phyloP scores from a whole-genome alignment of 1,140 invertebrate genomes.

The Solenopsis fugax region DNA sequence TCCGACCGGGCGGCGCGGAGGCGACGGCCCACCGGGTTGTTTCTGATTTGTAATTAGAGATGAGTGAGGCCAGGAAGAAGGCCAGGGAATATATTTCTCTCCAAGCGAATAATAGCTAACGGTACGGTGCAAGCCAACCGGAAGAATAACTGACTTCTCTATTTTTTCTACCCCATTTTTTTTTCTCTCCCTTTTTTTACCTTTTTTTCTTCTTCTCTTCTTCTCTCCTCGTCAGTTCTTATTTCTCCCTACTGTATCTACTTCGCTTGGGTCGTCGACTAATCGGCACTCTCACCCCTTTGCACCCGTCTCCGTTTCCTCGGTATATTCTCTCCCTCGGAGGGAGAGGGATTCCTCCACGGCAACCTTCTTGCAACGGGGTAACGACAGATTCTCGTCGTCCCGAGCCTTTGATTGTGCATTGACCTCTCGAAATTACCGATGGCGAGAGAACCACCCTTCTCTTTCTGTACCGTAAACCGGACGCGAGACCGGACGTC shows the following conservation, averaged over 20 bases:
- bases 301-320: slow-evolving; percentile 33
- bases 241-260: slow-evolving; percentile 8
- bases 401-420: slow-evolving; percentile 63
- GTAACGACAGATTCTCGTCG: slow-evolving; percentile 66
- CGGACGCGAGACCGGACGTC: neutral
- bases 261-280: slow-evolving; percentile 32
- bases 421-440: slow-evolving; percentile 56
- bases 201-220: too few relatives aligned
- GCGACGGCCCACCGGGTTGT: slow-evolving; percentile 76
- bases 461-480: neutral
- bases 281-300: slow-evolving; percentile 39
- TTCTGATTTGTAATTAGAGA: slow-evolving; percentile 85
- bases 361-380: slow-evolving; percentile 38
- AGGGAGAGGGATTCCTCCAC: slow-evolving; percentile 50
- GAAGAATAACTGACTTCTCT: slow-evolving; percentile 78
- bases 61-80: slow-evolving; percentile 78
- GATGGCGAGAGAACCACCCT: slow-evolving; percentile 28
- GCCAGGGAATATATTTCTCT: slow-evolving; percentile 79
- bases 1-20: slow-evolving; percentile 30
- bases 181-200: neutral
- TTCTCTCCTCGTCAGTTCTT: neutral
- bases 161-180: slow-evolving; percentile 14
- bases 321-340: neutral
- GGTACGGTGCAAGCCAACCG: slow-evolving; percentile 73
- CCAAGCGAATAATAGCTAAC: slow-evolving; percentile 77